phyloP scores from a whole-genome alignment of 2,113 vertebrate genomes.

The Phrynosoma blainvillii region DNA sequence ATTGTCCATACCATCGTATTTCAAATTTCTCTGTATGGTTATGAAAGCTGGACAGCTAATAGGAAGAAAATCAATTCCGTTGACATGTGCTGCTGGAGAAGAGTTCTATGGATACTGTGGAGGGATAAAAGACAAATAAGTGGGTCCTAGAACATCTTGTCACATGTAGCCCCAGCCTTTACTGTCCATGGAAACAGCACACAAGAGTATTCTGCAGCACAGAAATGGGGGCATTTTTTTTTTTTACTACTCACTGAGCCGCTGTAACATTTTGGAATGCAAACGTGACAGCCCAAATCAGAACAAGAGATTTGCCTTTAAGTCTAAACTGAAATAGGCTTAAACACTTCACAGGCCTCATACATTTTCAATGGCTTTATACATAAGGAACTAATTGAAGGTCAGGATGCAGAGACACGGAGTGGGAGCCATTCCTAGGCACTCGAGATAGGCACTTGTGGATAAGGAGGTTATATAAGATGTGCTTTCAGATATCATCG shows the following conservation, averaged over 20 bases:
- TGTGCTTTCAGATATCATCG: conserved; percentile 56
- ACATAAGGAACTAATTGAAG: conserved; percentile 45
- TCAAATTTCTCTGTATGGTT: no score
- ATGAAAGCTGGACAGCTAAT: no score
- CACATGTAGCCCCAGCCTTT: neutral
- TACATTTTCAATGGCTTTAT: conserved; percentile 45
- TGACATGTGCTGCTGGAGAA: no score
- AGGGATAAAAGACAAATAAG: no score
- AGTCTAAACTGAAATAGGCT: conserved; percentile 40
- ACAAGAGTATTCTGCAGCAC: neutral
- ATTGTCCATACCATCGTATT: no score
- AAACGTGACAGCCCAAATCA: conserved; percentile 37
- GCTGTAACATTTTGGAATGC: conserved; percentile 23
- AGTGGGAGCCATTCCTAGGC: conserved; percentile 34
- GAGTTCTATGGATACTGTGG: no score
- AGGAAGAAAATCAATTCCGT: no score
- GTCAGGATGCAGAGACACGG: conserved; percentile 49
- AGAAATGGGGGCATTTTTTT: neutral
- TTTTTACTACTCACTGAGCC: neutral
- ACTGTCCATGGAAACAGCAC: no score
- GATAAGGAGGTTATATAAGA: conserved; percentile 69
- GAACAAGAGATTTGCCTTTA: conserved; percentile 34
- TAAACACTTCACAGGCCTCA: neutral
- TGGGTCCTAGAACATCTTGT: no score
- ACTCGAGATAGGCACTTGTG: conserved; percentile 54